Evolutionary conservation across 2,113 vertebrate genomes (phyloP), one percentile per base, ranked within the genome.

Genomic region (Planiliza haematocheilus): DNA sequence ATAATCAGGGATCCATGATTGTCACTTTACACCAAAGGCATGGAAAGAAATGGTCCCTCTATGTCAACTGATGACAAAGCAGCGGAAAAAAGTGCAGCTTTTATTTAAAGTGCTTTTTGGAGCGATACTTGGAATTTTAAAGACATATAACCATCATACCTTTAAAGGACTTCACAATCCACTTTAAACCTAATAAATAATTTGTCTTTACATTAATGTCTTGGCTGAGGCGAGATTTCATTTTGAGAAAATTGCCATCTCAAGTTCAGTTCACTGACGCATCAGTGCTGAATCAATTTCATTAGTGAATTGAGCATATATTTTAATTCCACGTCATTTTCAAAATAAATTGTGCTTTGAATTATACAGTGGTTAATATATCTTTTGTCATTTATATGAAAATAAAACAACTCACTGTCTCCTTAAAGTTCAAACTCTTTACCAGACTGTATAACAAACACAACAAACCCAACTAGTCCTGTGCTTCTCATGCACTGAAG

Each of bases 51-150:
- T 67, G 77, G 59, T 87, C 60, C 80, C 66, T 60, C 45, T 49
- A 49, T 10, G 13, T 74, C 61, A 74, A 51, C 59, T 55, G 39
- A 65, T 66, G 64, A 57, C 37, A 74, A 74, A 85, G 85, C 79
- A 91, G 87, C 74, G 69, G 62, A 77, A 86, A 4, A 89, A 93
- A 89, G 91, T 92, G 90, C 90, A 85, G 77, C 79, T 86, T 86
- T 85, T 77, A 20, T 68, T 85, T 91, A 92, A 93, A 94, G 92
- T 93, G 92, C 91, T 86, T 77, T 86, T 84, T 76, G 64, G 74
- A 56, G 38, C 61, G 43, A 70, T 86, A 74, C 82, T 78, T 80
- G 53, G 49, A 62, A 80, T 77, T 77, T 7, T 4, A 72, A 17
- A 65, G 39, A 70, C 12, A 18, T 7, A 80, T 43, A 24, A 68